Percentiles rank a stretch among this genome's conserved stretches.
These are phyloP conservation scores for Sebastes steindachneri DNA, from an alignment of 2,797 vertebrate species.

Conservation along the genomic window DNA sequence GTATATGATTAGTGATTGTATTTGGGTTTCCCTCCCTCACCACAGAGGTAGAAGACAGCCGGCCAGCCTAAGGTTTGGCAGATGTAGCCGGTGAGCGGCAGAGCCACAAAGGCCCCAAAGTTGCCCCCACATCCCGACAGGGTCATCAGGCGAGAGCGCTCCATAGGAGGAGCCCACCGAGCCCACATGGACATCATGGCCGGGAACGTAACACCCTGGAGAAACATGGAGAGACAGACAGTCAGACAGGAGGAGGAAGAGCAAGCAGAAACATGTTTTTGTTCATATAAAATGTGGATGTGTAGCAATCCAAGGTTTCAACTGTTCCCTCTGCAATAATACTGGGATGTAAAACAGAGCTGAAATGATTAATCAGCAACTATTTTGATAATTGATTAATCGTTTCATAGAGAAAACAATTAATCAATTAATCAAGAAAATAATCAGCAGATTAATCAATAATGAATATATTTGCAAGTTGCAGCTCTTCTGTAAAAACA, in stretches of 20 bases:
- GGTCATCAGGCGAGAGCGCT: conserved; percentile 86
- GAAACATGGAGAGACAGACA: background rate
- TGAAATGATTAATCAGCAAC: no score
- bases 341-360: no score
- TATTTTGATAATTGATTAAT: no score
- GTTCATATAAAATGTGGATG: background rate
- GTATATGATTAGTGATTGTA: background rate
- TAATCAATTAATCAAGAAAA: no score
- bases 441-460: no score
- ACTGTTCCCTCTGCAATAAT: no score
- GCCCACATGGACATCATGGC: conserved; percentile 92
- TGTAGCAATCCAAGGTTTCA: background rate
- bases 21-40: conserved; percentile 68
- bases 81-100: conserved; percentile 86
- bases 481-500: no score
- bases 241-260: background rate
- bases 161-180: conserved; percentile 90
- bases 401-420: no score
- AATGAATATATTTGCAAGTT: no score
- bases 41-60: conserved; percentile 89
- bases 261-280: background rate
- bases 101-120: conserved; percentile 87
- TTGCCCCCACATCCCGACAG: conserved; percentile 83
- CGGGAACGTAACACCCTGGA: conserved; percentile 87
- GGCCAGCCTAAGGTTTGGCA: conserved; percentile 89